phyloP scores from a whole-genome alignment of 2,888 invertebrate species.

The Platycheirus rosarum region DNA sequence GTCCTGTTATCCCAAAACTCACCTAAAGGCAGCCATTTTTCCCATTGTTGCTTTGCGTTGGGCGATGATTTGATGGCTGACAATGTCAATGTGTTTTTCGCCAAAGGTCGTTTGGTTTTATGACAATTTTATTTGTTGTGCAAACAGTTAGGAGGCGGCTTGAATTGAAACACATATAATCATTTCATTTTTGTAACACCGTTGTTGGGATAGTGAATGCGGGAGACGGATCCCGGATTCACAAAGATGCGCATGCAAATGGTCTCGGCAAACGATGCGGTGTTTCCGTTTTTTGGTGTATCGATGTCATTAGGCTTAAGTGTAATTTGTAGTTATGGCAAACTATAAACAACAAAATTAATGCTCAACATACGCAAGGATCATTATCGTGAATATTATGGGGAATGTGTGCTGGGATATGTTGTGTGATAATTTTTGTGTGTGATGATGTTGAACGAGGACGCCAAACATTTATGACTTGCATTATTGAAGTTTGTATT shows the following conservation, averaged over 20 bases:
- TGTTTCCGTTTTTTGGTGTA: conserved; percentile 34
- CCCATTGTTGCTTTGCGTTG: conserved; percentile 8
- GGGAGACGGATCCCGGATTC: not conserved
- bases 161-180: conserved; percentile 62
- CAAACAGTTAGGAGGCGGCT: conserved; percentile 63
- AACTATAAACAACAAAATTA: conserved; percentile 64
- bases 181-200: conserved; percentile 43
- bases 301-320: conserved; percentile 53
- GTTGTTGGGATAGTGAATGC: conserved; percentile 1
- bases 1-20: conserved; percentile 29
- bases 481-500: no score
- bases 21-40: conserved; percentile 48
- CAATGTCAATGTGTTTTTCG: conserved; percentile 55
- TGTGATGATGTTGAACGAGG: not conserved
- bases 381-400: conserved; percentile 34
- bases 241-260: conserved; percentile 59
- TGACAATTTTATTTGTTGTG: conserved; percentile 70
- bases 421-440: not conserved
- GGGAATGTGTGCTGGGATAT: conserved; percentile 4
- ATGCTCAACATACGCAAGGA: conserved; percentile 57
- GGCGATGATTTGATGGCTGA: conserved; percentile 52
- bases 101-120: conserved; percentile 69
- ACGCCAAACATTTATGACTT: no score
- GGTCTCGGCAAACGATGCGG: conserved; percentile 17
- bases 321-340: conserved; percentile 67